Base-by-base conservation (phyloP, 2,113 vertebrate species). In the Callopanchax toddi region DNA sequence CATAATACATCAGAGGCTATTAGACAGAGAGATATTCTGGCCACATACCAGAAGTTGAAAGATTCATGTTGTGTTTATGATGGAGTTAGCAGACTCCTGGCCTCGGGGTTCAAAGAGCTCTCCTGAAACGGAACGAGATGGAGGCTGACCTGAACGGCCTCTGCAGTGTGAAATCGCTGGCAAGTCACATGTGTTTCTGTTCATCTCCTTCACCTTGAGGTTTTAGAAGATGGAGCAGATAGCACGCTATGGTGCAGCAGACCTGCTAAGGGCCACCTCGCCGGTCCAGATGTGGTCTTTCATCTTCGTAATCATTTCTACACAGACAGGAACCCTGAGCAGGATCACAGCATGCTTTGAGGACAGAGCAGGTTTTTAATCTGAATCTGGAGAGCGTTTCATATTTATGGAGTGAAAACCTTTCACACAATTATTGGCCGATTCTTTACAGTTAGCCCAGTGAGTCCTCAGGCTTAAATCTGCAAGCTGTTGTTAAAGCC, bases 161-260 rank as follows among this genome's bases (percentile, higher is more conserved):
- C 67, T 52, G 71, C 46, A 59, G 87, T 86, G 87, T 86, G 78
- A 91, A 90, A 92, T 88, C 79, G 76, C 84, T 78, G 76, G 61
- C 68, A 67, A 88, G 87, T 87, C 84, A 85, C 87, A 91, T 86
- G 79, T 91, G 87, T 79, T 91, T 91, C 62, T 83, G 76, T 84
- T 91, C 79, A 86, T 82, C 71, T 50, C 61, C 67, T 64, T 70
- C 83, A 87, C 87, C 86, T 89, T 67, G 75, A 86, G 85, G 69
- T 88, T 84, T 72, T 42, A 67, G 75, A 86, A 77, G 84, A 89
- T 21, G 39, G 68, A 81, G 78, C 51, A 64, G 78, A 89, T 80
- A 85, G 79, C 88, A 86, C 40, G 76, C 81, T 66, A 86, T 17
- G 37, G 63, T 59, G 69, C 70, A 65, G 6, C 71, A 58, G 71